Evolutionary conservation across 2,888 invertebrate genomes (phyloP), one percentile per base, ranked within the genome.

Genomic region (Oscheius myriophilus): DNA sequence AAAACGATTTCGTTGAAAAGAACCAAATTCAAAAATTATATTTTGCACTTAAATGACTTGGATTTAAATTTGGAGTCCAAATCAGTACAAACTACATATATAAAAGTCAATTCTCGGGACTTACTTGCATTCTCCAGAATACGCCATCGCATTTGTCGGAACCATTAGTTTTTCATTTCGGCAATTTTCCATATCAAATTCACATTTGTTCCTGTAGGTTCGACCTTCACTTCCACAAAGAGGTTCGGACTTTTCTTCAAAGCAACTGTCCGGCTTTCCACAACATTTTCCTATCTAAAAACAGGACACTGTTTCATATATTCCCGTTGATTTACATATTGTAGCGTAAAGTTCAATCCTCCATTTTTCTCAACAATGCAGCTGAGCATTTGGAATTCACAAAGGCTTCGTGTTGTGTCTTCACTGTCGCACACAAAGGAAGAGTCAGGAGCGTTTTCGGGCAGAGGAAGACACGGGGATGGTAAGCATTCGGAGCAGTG

Each of bases 371-470:
- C 79, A 55, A 83, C 80, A 25, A 84, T 78, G 62, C 84, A 84
- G 9, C 78, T 78, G 11, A 84, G 67, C 83, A 84, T 83, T 46
- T 85, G 78, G 67, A 81, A 84, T 69, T 84, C 84, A 64, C 84
- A 84, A n/a, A 75, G 67, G 14, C 80, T 77, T 61, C 78, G 74
- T 11, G 82, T 82, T 0, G 69, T 77, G 14, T 79, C 82, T 45
- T 79, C 80, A 54, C 82, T 80, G 46, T 83, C 75, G 55, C 84
- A 84, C 1, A 84, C 76, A 67, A 81, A 84, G 0, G 76, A 67
- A n/a, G 76, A 71, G 51, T 84, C 84, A 25, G 81, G 76, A 12
- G 76, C 75, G 18, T 76, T 72, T 16, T 70, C 70, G 14, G 76
- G 70, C n/a, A 77, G 67, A 2, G 67, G 41, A 9, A 81, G 78